Base-by-base conservation (phyloP, 2,888 invertebrate genomes). In the Strigamia transsilvanica region DNA sequence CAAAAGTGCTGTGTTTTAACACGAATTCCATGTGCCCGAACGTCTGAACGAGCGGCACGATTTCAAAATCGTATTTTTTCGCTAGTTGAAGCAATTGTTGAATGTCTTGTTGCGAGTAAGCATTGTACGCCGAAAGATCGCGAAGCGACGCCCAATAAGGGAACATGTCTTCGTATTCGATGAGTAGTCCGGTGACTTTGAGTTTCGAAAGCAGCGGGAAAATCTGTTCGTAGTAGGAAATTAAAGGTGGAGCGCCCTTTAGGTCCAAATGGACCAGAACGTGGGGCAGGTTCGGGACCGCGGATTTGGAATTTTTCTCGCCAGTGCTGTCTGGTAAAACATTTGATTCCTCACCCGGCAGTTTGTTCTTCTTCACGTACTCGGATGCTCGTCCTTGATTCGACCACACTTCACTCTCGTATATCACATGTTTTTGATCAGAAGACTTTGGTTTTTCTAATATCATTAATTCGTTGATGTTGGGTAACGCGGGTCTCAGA, bases 111-210 rank as follows among this genome's bases (percentile, higher is more conserved):
- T 90, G 85, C 1, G 91, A 88, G 86, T 95, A 96, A 82, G 92
- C 90, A 87, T 93, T 92, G 1, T 87, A 88, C 5, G 93, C 92
- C 66, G 91, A 90, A 61, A 94, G 88, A 84, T 91, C 91, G 38
- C 87, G 87, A 9, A 94, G 87, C 9, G 86, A 87, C 0, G 91
- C 93, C 42, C 89, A 87, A 87, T 92, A 96, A 0, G 95, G 95
- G 88, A 95, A 95, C 93, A 93, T 94, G 85, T 96, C 95, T 87
- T 96, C 95, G 87, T 95, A 96, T 86, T 96, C 95, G 46, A 96
- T 89, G 5, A 95, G 88, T 15, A 96, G 86, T 0, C 94, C 94
- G 32, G 93, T 95, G 0, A 92, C 94, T n/a, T 94, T 93, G 61
- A 92, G 86, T 32, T 88, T 88, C 80, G 89, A 90, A 10, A 94